Evolutionary conservation across 2,797 vertebrate species (phyloP).

Genomic region (Todus mexicanus): DNA sequence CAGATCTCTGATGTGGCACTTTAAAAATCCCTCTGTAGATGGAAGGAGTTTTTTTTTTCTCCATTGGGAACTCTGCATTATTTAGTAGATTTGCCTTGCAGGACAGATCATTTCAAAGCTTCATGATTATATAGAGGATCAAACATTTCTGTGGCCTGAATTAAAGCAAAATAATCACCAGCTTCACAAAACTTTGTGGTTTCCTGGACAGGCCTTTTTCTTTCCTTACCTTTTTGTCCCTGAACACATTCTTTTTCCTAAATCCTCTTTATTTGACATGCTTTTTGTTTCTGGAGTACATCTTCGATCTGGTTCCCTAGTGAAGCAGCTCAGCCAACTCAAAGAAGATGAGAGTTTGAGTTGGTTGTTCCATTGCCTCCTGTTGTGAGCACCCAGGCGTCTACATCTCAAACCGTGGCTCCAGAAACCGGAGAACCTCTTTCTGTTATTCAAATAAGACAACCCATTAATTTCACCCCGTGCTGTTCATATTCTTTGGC

Average conservation of each 20-base stretch:
- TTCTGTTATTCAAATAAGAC: background rate
- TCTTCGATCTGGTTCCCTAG: background rate
- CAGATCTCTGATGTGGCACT: slow-evolving; percentile 5
- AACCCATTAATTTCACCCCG: background rate
- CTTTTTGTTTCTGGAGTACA: background rate
- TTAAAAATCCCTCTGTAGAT: slow-evolving; percentile 32
- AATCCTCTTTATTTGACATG: background rate
- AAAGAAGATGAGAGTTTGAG: background rate
- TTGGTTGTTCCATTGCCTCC: background rate
- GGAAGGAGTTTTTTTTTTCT: slow-evolving; percentile 44
- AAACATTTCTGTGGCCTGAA: slow-evolving; percentile 47
- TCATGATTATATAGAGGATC: slow-evolving; percentile 10
- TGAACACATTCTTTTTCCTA: background rate
- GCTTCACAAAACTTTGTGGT: background rate
- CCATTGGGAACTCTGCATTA: slow-evolving; percentile 45
- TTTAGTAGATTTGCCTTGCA: slow-evolving; percentile 63
- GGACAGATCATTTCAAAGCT: slow-evolving; percentile 37
- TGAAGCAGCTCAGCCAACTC: background rate
- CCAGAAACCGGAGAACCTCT: background rate
- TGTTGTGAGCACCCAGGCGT: background rate
- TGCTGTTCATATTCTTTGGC: background rate
- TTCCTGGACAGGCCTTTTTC: background rate
- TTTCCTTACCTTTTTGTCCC: background rate
- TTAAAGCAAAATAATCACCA: slow-evolving; percentile 30
- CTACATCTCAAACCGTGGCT: background rate